Evolutionary conservation across 2,797 vertebrate species (phyloP), one percentile per base, ranked within the genome.

Genomic region (Gymnoscopelus braueri): DNA sequence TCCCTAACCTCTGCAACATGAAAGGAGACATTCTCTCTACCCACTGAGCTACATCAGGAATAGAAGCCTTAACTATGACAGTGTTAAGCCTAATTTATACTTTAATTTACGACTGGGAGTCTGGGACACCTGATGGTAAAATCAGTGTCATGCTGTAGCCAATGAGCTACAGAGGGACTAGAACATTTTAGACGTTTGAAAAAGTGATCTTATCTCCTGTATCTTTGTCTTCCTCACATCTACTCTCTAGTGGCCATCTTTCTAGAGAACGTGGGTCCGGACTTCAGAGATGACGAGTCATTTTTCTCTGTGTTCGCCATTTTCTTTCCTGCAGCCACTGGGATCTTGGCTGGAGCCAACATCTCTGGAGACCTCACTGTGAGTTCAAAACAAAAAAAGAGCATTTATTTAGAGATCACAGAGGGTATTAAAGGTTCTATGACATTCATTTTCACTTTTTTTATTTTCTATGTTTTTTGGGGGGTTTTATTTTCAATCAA

Each of bases 241-340:
- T 19, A 7, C 12, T 32, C 15, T 52, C 0, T 64, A 98, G 97
- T 90, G 15, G 96, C 96, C 69, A 96, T 99, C 87, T 93, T 99
- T 84, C 79, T 90, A 70, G 97, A 99, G 84, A 99, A 99, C 92
- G 94, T 99, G 86, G 96, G 95, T 74, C 97, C 97, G 10, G 95
- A 96, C 86, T 98, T 99, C 77, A 92, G 94, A 78, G 95, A 94
- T 0, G 91, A 87, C 0, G 95, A 98, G 87, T 95, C 95, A 0
- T 99, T 99, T 89, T 99, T 99, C 88, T 97, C 97, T 0, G 94
- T 98, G 12, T 99, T 99, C 74, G 96, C 97, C 67, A 98, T 99
- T 85, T 99, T 99, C 90, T 99, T 99, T 83, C 97, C 97, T 65
- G 97, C 97, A 74, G 97, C 97, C 76, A 99, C 97, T 55, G 97